Percentiles rank a stretch among this genome's conserved stretches.
Evolutionary conservation across 2,888 invertebrate species (phyloP).

Genomic region (Nipponacmea schrenckii): DNA sequence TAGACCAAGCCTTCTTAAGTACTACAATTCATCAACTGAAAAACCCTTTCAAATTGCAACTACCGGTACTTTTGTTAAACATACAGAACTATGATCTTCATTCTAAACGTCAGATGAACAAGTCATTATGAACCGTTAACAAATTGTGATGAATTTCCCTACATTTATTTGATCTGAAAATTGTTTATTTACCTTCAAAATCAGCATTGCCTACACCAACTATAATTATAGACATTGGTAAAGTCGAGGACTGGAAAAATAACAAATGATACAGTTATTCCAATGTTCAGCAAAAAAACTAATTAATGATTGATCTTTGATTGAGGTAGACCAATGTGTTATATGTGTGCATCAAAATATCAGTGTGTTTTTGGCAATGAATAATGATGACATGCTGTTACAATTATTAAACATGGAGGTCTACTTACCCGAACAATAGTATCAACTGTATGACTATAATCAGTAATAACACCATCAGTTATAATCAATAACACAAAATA

Average conservation of each 20-base stretch:
- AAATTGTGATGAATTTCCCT: too few relatives aligned
- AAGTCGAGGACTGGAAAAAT: conserved; percentile 66
- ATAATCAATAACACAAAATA: conserved; percentile 75
- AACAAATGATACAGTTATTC: too few relatives aligned
- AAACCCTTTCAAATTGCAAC: too few relatives aligned
- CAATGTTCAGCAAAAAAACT: too few relatives aligned
- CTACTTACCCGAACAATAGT: conserved; percentile 62
- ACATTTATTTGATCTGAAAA: background rate
- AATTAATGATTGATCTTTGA: too few relatives aligned
- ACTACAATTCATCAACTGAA: too few relatives aligned
- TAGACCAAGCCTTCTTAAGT: too few relatives aligned
- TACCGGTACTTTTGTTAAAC: too few relatives aligned
- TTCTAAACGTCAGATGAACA: too few relatives aligned
- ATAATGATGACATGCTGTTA: background rate
- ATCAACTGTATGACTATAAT: conserved; percentile 69
- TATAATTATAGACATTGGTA: conserved; percentile 66
- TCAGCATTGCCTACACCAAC: conserved; percentile 67
- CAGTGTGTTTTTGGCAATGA: background rate
- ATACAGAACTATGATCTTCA: too few relatives aligned
- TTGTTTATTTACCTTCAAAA: conserved; percentile 56
- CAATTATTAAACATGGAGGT: background rate
- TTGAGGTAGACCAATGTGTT: too few relatives aligned
- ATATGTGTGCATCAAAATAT: background rate
- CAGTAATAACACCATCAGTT: conserved; percentile 75
- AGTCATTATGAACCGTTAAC: too few relatives aligned